Evolutionary conservation across 2,888 invertebrate species (phyloP).

Genomic region (Lysandra coridon): DNA sequence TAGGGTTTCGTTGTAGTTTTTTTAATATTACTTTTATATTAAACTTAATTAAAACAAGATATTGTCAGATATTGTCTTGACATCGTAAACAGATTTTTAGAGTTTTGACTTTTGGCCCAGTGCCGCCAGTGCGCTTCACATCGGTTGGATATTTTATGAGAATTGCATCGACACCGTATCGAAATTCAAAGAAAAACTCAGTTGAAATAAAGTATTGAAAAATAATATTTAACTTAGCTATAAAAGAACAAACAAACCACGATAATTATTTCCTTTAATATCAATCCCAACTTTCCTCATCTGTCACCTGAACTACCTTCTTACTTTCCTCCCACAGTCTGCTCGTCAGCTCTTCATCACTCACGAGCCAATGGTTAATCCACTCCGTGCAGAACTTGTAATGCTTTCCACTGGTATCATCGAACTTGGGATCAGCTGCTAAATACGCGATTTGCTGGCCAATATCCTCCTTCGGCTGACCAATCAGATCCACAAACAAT

Average conservation of each 20-base stretch:
- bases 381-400: conserved; percentile 62
- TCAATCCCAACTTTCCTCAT: conserved; percentile 60
- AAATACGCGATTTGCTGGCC: conserved; percentile 60
- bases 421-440: conserved; percentile 56
- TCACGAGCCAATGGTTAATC: conserved; percentile 59
- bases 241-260: background rate
- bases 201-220: too few relatives aligned
- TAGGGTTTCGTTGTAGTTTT: too few relatives aligned
- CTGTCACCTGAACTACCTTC: conserved; percentile 54
- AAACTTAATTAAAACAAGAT: too few relatives aligned
- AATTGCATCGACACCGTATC: too few relatives aligned
- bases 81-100: too few relatives aligned
- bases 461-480: conserved; percentile 61
- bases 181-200: too few relatives aligned
- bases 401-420: conserved; percentile 56
- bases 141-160: too few relatives aligned
- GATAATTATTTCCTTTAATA: background rate
- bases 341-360: conserved; percentile 50
- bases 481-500: conserved; percentile 55
- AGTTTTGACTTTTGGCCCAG: too few relatives aligned
- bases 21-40: too few relatives aligned
- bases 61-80: too few relatives aligned
- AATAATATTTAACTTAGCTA: too few relatives aligned
- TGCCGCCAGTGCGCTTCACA: too few relatives aligned
- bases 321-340: conserved; percentile 63